Evolutionary conservation across 2,113 vertebrate genomes (phyloP).

Genomic region (Campylomormyrus tamandua): DNA sequence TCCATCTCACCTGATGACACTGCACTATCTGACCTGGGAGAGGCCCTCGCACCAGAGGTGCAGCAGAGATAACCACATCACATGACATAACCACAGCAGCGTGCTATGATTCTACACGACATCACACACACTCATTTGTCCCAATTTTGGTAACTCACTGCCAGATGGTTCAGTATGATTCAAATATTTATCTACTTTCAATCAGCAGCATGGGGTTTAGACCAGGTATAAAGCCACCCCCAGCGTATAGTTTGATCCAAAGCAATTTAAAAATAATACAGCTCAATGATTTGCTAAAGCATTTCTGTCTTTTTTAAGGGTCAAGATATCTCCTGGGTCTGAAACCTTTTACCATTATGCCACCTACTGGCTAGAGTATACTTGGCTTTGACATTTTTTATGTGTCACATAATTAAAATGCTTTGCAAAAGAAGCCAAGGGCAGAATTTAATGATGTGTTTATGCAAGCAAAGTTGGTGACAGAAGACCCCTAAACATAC

Average conservation of each 20-base stretch:
- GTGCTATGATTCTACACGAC: not conserved
- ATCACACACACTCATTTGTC: not conserved
- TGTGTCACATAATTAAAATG: not conserved
- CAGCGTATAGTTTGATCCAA: not conserved
- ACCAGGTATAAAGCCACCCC: not conserved
- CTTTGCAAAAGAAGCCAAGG: not conserved
- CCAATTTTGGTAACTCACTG: not conserved
- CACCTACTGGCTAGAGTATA: not conserved
- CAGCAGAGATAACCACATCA: not conserved
- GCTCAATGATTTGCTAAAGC: not conserved
- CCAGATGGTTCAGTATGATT: not conserved
- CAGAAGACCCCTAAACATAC: not conserved
- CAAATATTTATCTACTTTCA: not conserved
- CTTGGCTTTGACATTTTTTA: not conserved
- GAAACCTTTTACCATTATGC: not conserved
- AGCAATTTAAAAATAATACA: not conserved
- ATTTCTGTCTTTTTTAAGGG: not conserved
- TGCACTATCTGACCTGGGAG: constrained; percentile 26
- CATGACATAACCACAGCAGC: not conserved
- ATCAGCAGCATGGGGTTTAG: not conserved
- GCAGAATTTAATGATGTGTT: not conserved
- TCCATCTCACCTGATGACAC: constrained; percentile 12
- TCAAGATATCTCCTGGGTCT: not conserved
- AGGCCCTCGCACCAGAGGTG: constrained; percentile 19
- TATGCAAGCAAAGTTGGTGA: not conserved